Evolutionary conservation across 2,113 vertebrate species (phyloP).

Genomic region (Tupaia tana): DNA sequence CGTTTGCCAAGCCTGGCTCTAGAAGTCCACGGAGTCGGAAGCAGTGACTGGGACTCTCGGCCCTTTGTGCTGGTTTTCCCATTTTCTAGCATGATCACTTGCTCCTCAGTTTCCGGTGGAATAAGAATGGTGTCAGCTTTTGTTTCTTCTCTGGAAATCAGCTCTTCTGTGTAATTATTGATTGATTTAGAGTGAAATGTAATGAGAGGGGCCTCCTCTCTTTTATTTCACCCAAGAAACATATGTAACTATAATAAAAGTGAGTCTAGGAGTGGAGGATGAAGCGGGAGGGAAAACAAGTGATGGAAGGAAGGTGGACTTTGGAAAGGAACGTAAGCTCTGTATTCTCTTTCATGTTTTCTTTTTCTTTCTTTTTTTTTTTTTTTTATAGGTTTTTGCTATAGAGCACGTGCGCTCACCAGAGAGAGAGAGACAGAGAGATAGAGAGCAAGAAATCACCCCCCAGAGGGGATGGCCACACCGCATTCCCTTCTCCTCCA

Average conservation of each 20-base stretch:
- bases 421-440: too few relatives aligned
- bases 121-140: not conserved
- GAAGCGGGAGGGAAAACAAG: not conserved
- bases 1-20: not conserved
- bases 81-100: not conserved
- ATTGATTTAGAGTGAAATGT: not conserved
- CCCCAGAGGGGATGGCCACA: too few relatives aligned
- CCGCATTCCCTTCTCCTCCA: too few relatives aligned
- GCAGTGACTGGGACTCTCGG: accelerated
- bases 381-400: too few relatives aligned
- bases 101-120: not conserved
- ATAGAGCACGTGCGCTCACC: too few relatives aligned
- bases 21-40: not conserved
- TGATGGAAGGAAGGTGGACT: not conserved
- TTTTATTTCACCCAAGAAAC: not conserved
- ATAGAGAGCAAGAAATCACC: too few relatives aligned
- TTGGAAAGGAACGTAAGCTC: not conserved
- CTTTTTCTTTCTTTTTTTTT: slow-evolving; percentile 7
- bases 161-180: not conserved
- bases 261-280: not conserved
- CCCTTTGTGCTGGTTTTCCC: not conserved
- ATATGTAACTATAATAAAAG: not conserved
- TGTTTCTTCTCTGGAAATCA: not conserved
- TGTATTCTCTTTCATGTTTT: not conserved
- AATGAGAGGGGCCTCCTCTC: not conserved